Conservation (phyloP, 2,113 vertebrate species). For the Equus przewalskii region DNA sequence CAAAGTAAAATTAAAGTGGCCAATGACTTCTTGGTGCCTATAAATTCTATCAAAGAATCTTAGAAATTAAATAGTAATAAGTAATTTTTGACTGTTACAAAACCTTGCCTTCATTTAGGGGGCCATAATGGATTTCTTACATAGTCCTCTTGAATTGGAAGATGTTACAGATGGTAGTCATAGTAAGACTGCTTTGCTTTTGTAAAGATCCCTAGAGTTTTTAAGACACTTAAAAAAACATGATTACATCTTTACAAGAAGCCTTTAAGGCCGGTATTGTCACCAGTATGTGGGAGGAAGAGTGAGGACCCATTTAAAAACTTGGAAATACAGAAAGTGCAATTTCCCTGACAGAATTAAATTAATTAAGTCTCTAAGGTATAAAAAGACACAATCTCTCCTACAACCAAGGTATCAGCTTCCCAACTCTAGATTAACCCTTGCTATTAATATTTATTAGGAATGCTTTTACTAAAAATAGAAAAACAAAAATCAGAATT, state of each 20-base stretch:
- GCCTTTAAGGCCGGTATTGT: not conserved
- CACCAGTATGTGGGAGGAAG: not conserved
- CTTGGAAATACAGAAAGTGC: not conserved
- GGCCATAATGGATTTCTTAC: not conserved
- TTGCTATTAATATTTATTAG: not conserved
- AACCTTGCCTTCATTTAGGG: not conserved
- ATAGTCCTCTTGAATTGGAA: not conserved
- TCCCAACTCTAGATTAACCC: not conserved
- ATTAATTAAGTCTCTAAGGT: not conserved
- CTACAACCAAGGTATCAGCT: not conserved
- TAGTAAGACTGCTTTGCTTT: not conserved
- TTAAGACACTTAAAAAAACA: not conserved
- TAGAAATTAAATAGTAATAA: not conserved
- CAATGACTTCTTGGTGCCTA: not conserved
- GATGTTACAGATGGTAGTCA: not conserved
- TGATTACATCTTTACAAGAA: not conserved
- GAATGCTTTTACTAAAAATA: not conserved
- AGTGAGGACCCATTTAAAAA: not conserved
- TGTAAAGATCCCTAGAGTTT: not conserved
- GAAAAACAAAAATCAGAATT: not conserved
- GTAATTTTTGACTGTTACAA: not conserved
- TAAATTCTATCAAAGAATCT: not conserved
- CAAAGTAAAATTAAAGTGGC: not conserved
- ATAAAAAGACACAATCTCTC: not conserved
- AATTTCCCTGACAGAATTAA: not conserved